These are phyloP conservation scores for Tenebrosternarchus preto DNA, from an alignment of 2,113 vertebrate species.

Conservation along the genomic window DNA sequence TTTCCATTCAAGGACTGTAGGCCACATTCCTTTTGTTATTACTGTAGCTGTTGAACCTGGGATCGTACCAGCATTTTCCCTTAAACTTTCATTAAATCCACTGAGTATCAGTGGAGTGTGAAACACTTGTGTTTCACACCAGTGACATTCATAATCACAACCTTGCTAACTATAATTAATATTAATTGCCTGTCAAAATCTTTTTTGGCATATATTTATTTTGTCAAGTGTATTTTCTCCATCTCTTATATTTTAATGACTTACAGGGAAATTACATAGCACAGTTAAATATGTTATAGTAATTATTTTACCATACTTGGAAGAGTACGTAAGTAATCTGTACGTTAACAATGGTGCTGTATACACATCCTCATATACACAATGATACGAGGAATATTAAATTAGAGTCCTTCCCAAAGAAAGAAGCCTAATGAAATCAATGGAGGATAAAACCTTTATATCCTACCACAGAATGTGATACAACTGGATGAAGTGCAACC, in stretches of 20 bases:
- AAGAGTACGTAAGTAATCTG: not conserved
- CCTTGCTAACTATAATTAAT: slow-evolving; percentile 68
- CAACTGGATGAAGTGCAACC: not conserved
- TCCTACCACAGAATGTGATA: not conserved
- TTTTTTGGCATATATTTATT: slow-evolving; percentile 49
- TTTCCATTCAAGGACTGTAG: not conserved
- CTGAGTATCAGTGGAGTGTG: slow-evolving; percentile 24
- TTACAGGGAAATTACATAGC: slow-evolving; percentile 10
- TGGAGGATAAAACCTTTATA: slow-evolving; percentile 11
- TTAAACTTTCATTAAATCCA: slow-evolving; percentile 30
- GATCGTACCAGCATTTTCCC: not conserved
- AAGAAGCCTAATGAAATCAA: not conserved
- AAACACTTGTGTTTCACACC: slow-evolving; percentile 40
- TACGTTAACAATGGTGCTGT: not conserved
- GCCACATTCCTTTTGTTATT: not conserved
- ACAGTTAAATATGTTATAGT: not conserved
- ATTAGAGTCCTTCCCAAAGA: not conserved
- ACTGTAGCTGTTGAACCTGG: not conserved
- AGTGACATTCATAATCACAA: slow-evolving; percentile 65
- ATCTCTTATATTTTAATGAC: slow-evolving; percentile 25
- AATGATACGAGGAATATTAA: slow-evolving; percentile 5
- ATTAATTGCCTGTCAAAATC: slow-evolving; percentile 72
- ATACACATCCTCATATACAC: not conserved
- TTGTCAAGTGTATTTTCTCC: slow-evolving; percentile 8
- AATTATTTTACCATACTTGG: not conserved